phyloP scores from a whole-genome alignment of 2,888 invertebrate species.

The Hyles lineata region DNA sequence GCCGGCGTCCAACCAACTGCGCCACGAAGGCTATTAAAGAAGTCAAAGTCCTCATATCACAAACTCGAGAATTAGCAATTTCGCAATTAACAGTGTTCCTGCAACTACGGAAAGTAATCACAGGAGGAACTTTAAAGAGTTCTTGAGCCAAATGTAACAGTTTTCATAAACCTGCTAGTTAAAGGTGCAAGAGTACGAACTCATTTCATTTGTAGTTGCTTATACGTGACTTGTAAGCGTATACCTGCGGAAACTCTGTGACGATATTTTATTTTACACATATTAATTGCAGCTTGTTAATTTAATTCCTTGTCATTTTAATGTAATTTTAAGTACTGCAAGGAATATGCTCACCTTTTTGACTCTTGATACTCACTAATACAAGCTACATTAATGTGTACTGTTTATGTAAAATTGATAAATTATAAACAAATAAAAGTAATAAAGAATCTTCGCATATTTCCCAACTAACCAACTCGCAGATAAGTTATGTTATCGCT shows the following conservation, averaged over 20 bases:
- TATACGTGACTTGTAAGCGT: neutral
- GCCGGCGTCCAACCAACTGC: too few relatives aligned
- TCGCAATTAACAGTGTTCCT: neutral
- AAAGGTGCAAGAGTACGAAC: neutral
- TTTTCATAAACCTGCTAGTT: neutral
- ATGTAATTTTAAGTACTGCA: too few relatives aligned
- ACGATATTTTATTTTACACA: neutral
- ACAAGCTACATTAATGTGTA: too few relatives aligned
- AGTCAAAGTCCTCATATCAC: neutral
- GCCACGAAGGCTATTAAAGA: too few relatives aligned
- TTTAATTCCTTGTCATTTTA: too few relatives aligned
- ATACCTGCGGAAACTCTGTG: neutral
- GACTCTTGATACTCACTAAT: too few relatives aligned
- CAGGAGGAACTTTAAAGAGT: neutral
- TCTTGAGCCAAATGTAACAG: neutral
- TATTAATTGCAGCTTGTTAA: too few relatives aligned
- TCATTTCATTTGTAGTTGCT: neutral
- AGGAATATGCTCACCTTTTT: too few relatives aligned
- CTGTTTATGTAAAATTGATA: too few relatives aligned
- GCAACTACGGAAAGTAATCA: neutral
- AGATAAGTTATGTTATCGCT: neutral
- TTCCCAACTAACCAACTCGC: neutral
- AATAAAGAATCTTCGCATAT: neutral
- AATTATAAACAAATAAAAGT: too few relatives aligned
- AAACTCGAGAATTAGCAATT: neutral